A percentile compares a stretch with the other conserved stretches of the same genome.
Conservation (phyloP, 2,113 vertebrate genomes). For the Trinectes maculatus region DNA sequence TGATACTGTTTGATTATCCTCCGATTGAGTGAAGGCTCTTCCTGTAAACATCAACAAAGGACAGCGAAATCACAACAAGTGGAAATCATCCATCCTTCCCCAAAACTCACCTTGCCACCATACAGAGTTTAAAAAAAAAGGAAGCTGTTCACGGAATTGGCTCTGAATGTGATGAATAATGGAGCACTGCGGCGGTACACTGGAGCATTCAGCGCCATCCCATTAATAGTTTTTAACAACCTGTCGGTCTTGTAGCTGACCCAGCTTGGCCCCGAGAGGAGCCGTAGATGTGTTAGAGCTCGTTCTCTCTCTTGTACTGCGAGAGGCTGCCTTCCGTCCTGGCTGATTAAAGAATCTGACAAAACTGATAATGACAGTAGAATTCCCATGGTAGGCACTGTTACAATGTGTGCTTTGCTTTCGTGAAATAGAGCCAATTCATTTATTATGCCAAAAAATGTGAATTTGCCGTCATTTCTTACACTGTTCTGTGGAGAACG, state of each 20-base stretch:
- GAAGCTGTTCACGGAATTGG: slow-evolving; percentile 62
- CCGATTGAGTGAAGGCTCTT: slow-evolving; percentile 58
- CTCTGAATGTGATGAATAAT: slow-evolving; percentile 73
- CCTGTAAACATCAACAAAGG: slow-evolving; percentile 70
- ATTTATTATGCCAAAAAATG: slow-evolving; percentile 4
- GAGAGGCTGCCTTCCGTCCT: slow-evolving; percentile 38
- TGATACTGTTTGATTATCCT: slow-evolving; percentile 77
- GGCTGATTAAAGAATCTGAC: slow-evolving; percentile 50
- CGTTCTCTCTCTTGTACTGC: slow-evolving; percentile 47
- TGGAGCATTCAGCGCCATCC: slow-evolving; percentile 56
- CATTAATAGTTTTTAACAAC: slow-evolving; percentile 80
- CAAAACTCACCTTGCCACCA: slow-evolving; percentile 51
- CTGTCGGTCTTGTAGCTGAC: slow-evolving; percentile 72
- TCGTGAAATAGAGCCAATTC: slow-evolving; percentile 17
- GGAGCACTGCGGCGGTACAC: slow-evolving; percentile 68
- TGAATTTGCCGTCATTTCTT: neutral
- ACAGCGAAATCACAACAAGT: slow-evolving; percentile 58
- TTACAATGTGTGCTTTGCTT: slow-evolving; percentile 13
- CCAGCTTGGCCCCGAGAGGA: slow-evolving; percentile 58
- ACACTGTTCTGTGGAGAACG: neutral
- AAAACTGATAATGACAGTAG: slow-evolving; percentile 41
- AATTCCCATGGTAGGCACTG: slow-evolving; percentile 21
- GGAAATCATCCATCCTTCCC: slow-evolving; percentile 46
- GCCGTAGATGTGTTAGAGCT: slow-evolving; percentile 51
- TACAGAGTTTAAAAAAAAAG: slow-evolving; percentile 24